A percentile compares a stretch with the other conserved stretches of the same genome.
Evolutionary conservation across 2,113 vertebrate genomes (phyloP).

Genomic region (Festucalex cinctus): DNA sequence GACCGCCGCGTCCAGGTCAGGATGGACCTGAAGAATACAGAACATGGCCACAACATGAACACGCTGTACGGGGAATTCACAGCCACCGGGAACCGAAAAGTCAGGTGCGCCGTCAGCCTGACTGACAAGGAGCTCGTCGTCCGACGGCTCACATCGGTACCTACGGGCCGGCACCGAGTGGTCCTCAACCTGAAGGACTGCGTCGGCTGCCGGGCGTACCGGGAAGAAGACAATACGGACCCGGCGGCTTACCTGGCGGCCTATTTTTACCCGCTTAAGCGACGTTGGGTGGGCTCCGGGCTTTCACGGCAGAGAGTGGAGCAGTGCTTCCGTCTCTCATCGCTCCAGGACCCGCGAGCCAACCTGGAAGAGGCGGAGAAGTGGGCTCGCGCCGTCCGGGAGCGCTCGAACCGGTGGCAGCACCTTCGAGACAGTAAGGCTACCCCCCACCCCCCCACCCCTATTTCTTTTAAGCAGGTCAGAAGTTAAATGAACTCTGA

Average conservation of each 20-base stretch:
- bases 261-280: slow-evolving; percentile 67
- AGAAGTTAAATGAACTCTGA: not conserved
- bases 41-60: slow-evolving; percentile 21
- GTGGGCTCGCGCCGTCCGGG: slow-evolving; percentile 65
- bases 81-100: slow-evolving; percentile 36
- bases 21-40: slow-evolving; percentile 51
- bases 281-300: slow-evolving; percentile 59
- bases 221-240: slow-evolving; percentile 44
- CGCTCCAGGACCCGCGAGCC: slow-evolving; percentile 48
- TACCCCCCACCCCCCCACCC: accelerated
- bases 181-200: slow-evolving; percentile 67
- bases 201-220: slow-evolving; percentile 63
- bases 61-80: slow-evolving; percentile 67
- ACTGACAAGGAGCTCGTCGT: slow-evolving; percentile 62
- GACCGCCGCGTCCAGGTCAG: slow-evolving; percentile 28
- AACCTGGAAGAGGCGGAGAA: slow-evolving; percentile 72
- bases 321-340: slow-evolving; percentile 61
- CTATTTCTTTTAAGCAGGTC: not conserved
- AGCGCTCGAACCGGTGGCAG: slow-evolving; percentile 46
- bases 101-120: slow-evolving; percentile 57
- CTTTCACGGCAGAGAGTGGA: slow-evolving; percentile 60
- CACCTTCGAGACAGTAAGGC: slow-evolving; percentile 22
- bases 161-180: slow-evolving; percentile 50
- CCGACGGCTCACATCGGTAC: slow-evolving; percentile 53
- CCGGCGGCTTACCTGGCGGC: slow-evolving; percentile 57